A percentile compares a stretch with the other conserved stretches of the same genome.
Evolutionary conservation across 2,888 invertebrate species (phyloP).

Genomic region (Serrognathus titanus): DNA sequence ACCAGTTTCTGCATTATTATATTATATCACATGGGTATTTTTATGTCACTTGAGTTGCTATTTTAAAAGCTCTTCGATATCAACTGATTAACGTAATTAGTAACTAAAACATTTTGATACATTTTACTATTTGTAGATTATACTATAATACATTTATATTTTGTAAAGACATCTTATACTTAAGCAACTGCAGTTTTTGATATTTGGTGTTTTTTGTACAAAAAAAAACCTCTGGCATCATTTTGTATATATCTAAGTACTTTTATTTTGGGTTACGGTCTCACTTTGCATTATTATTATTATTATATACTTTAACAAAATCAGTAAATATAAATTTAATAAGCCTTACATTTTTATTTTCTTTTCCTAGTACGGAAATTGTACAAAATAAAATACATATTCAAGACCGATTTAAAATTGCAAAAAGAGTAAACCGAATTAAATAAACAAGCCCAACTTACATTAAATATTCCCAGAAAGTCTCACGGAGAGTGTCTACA

Average conservation of each 20-base stretch:
- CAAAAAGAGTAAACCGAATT: too few relatives aligned
- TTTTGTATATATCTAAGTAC: conserved; percentile 29
- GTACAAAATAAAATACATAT: not conserved
- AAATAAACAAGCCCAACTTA: too few relatives aligned
- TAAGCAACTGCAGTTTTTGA: conserved; percentile 8
- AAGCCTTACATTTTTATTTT: conserved; percentile 1
- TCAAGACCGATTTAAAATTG: too few relatives aligned
- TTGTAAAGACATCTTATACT: conserved; percentile 37
- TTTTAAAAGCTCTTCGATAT: too few relatives aligned
- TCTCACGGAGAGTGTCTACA: too few relatives aligned
- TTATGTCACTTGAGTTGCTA: conserved; percentile 3
- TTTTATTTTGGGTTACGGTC: conserved; percentile 31
- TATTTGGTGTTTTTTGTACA: conserved; percentile 22
- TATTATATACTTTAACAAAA: conserved; percentile 14
- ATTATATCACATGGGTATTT: conserved; percentile 12
- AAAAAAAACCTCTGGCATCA: conserved; percentile 21
- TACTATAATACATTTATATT: conserved; percentile 29
- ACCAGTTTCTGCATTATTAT: conserved; percentile 18
- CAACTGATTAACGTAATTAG: conserved; percentile 1
- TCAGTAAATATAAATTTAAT: conserved; percentile 18
- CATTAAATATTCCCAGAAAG: too few relatives aligned
- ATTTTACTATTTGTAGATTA: conserved; percentile 37
- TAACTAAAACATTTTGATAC: conserved; percentile 34
- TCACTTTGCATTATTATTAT: conserved; percentile 14
- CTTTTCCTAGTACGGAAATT: not conserved